Evolutionary conservation across 2,113 vertebrate species (phyloP).

Genomic region (Thinocorus orbignyianus): DNA sequence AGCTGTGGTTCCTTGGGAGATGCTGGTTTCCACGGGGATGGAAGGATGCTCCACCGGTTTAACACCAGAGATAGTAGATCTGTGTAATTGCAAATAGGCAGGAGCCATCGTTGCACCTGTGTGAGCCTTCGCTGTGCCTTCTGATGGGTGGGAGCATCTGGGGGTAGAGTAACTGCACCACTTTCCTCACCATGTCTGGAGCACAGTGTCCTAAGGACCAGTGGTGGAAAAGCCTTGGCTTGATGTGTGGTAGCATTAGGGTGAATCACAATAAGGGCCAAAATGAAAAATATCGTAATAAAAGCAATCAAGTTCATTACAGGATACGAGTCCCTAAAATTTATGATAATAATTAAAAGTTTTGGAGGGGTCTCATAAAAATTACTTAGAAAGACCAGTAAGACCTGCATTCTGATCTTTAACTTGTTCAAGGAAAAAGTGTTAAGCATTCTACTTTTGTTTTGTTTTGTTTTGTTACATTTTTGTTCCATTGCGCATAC

Average conservation of each 20-base stretch:
- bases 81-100: not conserved
- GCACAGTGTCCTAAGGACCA: not conserved
- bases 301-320: not conserved
- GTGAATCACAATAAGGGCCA: not conserved
- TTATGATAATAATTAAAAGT: not conserved
- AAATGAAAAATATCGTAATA: not conserved
- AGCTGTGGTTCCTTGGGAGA: not conserved
- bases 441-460: not conserved
- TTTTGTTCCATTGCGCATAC: conserved; percentile 18
- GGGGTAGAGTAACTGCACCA: too few relatives aligned
- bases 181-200: not conserved
- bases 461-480: not conserved
- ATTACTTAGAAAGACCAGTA: not conserved
- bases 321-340: not conserved
- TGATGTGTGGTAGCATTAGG: not conserved
- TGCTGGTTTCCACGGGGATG: not conserved
- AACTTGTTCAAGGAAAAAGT: not conserved
- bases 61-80: not conserved
- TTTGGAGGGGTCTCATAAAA: not conserved
- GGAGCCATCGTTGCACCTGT: not conserved
- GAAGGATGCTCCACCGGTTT: not conserved
- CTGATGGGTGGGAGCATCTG: not conserved
- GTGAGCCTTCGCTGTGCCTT: not conserved
- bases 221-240: not conserved
- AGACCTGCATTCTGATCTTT: not conserved